A percentile compares a stretch with the other conserved stretches of the same genome.
These are phyloP conservation scores for Sternotherus odoratus DNA, from an alignment of 2,797 vertebrate genomes.

Conservation along the genomic window DNA sequence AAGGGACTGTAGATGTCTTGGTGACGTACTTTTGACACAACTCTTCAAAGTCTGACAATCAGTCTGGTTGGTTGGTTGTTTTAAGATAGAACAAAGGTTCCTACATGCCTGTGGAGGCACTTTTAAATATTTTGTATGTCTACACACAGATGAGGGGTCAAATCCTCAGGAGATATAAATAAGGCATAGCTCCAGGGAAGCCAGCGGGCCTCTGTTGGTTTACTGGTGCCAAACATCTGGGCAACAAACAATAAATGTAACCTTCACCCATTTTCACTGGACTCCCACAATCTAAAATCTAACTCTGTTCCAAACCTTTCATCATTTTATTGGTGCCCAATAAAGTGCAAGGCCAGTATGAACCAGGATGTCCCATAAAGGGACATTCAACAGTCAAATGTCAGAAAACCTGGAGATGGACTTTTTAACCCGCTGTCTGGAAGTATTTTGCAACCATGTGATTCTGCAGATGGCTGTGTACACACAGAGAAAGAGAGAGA, in stretches of 20 bases:
- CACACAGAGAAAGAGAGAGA: too few species aligned
- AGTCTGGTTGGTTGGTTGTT: too few species aligned
- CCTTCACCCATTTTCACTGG: neutral
- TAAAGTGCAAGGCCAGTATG: neutral
- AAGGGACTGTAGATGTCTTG: neutral
- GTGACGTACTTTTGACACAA: neutral
- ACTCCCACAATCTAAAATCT: neutral
- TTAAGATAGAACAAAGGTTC: too few species aligned
- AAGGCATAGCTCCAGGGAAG: too few species aligned
- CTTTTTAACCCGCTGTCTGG: neutral
- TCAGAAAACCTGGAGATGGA: neutral
- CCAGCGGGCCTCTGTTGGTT: too few species aligned
- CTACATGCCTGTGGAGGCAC: too few species aligned
- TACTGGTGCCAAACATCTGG: neutral
- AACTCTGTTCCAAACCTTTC: neutral
- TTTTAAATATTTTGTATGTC: too few species aligned
- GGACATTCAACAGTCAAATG: neutral
- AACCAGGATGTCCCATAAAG: accelerated
- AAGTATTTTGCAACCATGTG: neutral
- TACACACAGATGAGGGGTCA: too few species aligned
- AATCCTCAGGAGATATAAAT: too few species aligned
- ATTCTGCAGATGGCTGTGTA: neutral
- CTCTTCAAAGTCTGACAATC: too few species aligned
- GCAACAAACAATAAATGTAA: constrained; percentile 1
- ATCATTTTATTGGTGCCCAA: neutral